phyloP scores from a whole-genome alignment of 2,888 invertebrate genomes.

The Onchidella celtica region DNA sequence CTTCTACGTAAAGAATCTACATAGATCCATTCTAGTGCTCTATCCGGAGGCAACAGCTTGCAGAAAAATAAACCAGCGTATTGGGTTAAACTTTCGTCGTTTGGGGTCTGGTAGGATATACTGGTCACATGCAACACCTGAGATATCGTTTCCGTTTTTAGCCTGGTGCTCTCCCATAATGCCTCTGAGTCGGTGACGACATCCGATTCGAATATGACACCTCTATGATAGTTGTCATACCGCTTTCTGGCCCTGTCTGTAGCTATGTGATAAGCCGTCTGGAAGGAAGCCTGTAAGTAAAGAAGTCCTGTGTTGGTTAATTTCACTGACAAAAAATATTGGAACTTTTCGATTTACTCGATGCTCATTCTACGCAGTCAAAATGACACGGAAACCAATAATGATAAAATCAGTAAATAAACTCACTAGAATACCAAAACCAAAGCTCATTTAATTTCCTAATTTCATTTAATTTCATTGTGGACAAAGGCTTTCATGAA shows the following conservation, averaged over 20 bases:
- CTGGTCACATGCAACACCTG: constrained; percentile 54
- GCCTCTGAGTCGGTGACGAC: constrained; percentile 48
- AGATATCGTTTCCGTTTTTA: constrained; percentile 34
- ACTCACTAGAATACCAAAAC: no score
- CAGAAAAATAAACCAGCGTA: constrained; percentile 54
- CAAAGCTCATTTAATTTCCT: no score
- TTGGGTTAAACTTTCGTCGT: constrained; percentile 28
- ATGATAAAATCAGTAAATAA: no score
- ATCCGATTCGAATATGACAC: constrained; percentile 53
- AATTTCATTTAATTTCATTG: no score
- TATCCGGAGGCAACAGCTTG: constrained; percentile 53
- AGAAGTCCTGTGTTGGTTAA: no score
- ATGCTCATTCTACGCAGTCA: no score
- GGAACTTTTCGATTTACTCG: no score
- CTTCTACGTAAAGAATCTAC: constrained; percentile 52
- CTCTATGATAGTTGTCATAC: constrained; percentile 48
- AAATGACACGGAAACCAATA: no score
- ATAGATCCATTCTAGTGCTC: constrained; percentile 56
- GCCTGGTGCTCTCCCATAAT: constrained; percentile 51
- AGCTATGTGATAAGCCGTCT: constrained; percentile 54
- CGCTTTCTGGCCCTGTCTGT: constrained; percentile 47
- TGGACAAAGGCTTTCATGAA: no score
- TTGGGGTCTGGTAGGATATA: constrained; percentile 49
- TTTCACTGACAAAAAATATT: no score
- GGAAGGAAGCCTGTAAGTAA: constrained; percentile 49